Conservation (phyloP, 2,113 vertebrate genomes). For the Dendrocopos noguchii region DNA sequence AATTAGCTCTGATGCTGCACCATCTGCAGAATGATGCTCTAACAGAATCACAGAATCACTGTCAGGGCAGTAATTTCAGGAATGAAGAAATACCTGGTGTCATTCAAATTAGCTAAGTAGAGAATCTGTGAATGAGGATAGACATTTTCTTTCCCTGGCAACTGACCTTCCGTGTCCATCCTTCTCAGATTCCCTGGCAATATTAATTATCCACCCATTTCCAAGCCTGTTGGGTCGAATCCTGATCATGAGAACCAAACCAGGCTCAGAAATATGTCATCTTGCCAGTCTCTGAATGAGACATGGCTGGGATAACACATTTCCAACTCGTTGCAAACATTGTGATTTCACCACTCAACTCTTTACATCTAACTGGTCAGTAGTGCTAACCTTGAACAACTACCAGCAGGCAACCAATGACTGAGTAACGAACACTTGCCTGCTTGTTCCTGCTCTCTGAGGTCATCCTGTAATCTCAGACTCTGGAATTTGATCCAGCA, state of each 20-base stretch:
- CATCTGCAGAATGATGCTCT: conserved; percentile 20
- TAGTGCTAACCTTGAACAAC: background rate
- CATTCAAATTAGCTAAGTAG: background rate
- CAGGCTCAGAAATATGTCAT: background rate
- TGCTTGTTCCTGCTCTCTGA: background rate
- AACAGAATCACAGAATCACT: too few species aligned
- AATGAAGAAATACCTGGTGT: conserved; percentile 41
- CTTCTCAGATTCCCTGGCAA: background rate
- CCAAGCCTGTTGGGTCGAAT: background rate
- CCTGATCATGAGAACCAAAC: background rate
- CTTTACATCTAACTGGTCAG: background rate
- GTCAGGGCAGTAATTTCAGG: conserved; percentile 28
- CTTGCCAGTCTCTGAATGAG: background rate
- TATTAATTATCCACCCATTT: background rate
- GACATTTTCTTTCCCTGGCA: background rate
- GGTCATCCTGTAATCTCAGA: background rate
- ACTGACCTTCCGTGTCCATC: background rate
- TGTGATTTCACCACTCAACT: background rate
- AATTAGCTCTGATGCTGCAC: background rate
- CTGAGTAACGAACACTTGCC: background rate
- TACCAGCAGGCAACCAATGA: background rate
- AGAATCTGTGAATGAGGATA: background rate
- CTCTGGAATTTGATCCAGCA: background rate
- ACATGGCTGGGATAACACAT: background rate
- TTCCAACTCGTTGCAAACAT: background rate